These are phyloP conservation scores for Nysson spinosus DNA, from an alignment of 2,888 invertebrate species.

Conservation along the genomic window DNA sequence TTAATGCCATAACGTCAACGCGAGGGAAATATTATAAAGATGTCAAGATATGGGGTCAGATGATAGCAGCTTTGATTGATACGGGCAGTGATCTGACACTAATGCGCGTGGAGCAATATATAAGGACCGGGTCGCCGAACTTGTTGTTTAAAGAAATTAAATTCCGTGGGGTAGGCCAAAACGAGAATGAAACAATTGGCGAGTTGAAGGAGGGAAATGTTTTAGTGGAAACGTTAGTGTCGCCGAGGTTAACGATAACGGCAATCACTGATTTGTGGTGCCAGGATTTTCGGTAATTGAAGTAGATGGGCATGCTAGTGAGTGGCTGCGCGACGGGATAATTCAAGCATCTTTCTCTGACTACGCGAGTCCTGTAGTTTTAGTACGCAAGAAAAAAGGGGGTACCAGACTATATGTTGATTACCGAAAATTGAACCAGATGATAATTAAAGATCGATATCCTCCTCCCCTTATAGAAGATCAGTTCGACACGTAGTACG, in stretches of 20 bases:
- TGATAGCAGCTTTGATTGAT: background rate
- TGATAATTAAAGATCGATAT: slow-evolving; percentile 18
- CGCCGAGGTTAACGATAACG: too few species aligned
- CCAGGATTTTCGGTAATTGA: too few species aligned
- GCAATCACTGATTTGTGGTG: too few species aligned
- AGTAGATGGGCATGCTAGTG: too few species aligned
- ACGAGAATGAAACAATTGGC: background rate
- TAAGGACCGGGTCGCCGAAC: background rate
- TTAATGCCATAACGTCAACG: too few species aligned
- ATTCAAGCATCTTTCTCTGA: slow-evolving; percentile 6
- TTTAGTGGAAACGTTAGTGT: too few species aligned
- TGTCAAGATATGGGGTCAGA: background rate
- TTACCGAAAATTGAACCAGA: slow-evolving; percentile 13
- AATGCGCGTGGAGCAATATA: background rate
- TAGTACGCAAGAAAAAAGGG: slow-evolving; percentile 1
- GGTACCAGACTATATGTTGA: slow-evolving; percentile 1
- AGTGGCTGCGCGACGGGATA: background rate
- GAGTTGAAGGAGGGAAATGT: too few species aligned
- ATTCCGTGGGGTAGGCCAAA: background rate
- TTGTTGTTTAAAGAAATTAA: background rate
- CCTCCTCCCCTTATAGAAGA: slow-evolving; percentile 17
- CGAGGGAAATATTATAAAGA: background rate
- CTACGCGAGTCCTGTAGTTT: slow-evolving; percentile 16
- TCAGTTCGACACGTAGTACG: too few species aligned
- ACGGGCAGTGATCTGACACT: slow-evolving; percentile 4